Percentiles rank a stretch among this genome's conserved stretches.
Conservation (phyloP, 30 jellyfish, hydroid and myxozoan genomes). For the Pelagia noctiluca region DNA sequence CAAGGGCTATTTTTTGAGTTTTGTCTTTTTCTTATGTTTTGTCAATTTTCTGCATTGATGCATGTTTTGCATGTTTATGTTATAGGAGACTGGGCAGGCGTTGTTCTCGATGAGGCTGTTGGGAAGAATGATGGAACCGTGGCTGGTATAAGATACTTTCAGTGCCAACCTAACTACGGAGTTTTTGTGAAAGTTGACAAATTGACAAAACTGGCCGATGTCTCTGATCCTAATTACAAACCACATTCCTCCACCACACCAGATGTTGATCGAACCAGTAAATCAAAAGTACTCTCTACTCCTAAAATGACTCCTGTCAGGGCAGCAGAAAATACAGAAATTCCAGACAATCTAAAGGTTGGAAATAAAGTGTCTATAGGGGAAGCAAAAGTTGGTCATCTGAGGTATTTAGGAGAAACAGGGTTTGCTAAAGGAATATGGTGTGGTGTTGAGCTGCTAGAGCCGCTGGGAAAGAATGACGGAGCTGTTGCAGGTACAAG, state of each 20-base stretch:
- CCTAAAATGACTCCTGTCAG: slow-evolving; percentile 52
- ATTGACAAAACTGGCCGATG: slow-evolving; percentile 68
- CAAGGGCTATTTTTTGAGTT: too few relatives aligned
- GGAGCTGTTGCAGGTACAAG: slow-evolving; percentile 99
- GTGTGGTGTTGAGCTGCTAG: slow-evolving; percentile 98
- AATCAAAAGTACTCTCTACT: slow-evolving; percentile 25
- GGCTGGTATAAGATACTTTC: slow-evolving; percentile 92
- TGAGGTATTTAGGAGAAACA: slow-evolving; percentile 88
- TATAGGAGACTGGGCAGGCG: slow-evolving; percentile 95
- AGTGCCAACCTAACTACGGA: slow-evolving; percentile 93
- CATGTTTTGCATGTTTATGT: background rate
- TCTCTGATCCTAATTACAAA: slow-evolving; percentile 50
- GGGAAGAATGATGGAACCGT: slow-evolving; percentile 99
- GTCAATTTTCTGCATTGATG: background rate
- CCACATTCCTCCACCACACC: slow-evolving; percentile 58
- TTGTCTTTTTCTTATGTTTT: too few relatives aligned
- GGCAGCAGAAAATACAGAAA: slow-evolving; percentile 62
- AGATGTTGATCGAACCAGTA: slow-evolving; percentile 33
- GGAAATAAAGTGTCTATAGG: slow-evolving; percentile 86
- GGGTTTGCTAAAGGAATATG: slow-evolving; percentile 98
- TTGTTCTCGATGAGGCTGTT: slow-evolving; percentile 89
- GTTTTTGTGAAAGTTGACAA: slow-evolving; percentile 94
- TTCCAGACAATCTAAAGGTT: slow-evolving; percentile 71
- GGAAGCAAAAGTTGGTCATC: slow-evolving; percentile 76
- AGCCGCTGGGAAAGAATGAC: slow-evolving; percentile 94